phyloP scores from a whole-genome alignment of 2,113 vertebrate genomes.

The Pandion haliaetus region DNA sequence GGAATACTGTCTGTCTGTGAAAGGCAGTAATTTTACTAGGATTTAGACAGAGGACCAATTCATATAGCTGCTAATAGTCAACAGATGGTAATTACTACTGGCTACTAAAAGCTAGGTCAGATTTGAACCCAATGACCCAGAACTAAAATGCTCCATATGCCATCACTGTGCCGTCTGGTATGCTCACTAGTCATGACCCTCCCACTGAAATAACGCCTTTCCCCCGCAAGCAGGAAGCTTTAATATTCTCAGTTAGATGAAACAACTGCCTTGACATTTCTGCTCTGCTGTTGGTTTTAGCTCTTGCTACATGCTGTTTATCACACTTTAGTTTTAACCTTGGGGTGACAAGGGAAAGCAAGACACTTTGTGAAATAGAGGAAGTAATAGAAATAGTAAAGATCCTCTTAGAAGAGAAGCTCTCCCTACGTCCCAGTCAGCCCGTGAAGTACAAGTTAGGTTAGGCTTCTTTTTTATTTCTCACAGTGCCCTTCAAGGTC shows the following conservation, averaged over 20 bases:
- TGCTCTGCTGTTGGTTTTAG: neutral
- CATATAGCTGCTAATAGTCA: conserved; percentile 3
- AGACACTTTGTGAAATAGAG: neutral
- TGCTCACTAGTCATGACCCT: neutral
- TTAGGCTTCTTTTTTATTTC: neutral
- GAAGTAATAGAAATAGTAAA: neutral
- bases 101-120: conserved; percentile 26
- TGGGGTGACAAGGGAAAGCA: neutral
- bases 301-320: neutral
- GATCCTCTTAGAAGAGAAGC: neutral
- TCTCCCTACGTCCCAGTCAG: neutral
- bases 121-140: conserved; percentile 6
- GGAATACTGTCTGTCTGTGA: neutral
- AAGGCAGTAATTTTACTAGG: neutral
- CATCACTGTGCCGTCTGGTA: neutral
- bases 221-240: neutral
- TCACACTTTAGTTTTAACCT: neutral
- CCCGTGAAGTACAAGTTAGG: neutral
- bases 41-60: neutral
- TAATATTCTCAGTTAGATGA: neutral
- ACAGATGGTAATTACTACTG: conserved; percentile 41
- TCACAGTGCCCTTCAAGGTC: neutral
- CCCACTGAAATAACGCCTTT: neutral
- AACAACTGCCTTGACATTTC: neutral
- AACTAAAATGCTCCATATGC: conserved; percentile 48